Evolutionary conservation across 2,888 invertebrate genomes (phyloP).

Genomic region (Sphinx pinastri): DNA sequence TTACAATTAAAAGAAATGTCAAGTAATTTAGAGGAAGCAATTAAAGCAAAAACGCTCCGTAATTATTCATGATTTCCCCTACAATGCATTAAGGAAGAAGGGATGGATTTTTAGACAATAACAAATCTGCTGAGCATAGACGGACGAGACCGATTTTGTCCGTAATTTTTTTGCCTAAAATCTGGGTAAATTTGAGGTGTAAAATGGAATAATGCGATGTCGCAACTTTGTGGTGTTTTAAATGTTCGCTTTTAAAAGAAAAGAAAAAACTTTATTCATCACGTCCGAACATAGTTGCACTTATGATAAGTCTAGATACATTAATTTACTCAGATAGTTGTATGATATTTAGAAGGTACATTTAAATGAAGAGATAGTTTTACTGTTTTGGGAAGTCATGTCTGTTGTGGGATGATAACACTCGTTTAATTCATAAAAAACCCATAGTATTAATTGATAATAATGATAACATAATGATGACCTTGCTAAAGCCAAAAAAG

Average conservation of each 20-base stretch:
- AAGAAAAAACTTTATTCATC: too few relatives aligned
- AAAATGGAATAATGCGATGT: neutral
- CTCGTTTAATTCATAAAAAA: too few relatives aligned
- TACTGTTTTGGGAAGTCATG: too few relatives aligned
- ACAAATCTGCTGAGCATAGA: constrained; percentile 33
- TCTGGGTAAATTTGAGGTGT: neutral
- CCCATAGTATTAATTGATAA: too few relatives aligned
- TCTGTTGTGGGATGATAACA: too few relatives aligned
- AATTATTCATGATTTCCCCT: constrained; percentile 54
- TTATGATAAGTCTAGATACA: too few relatives aligned
- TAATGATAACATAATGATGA: too few relatives aligned
- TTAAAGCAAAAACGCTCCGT: constrained; percentile 49
- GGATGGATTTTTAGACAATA: constrained; percentile 48
- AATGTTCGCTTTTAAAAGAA: neutral
- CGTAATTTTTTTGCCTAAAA: neutral
- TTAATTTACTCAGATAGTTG: neutral
- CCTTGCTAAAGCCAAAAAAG: too few relatives aligned
- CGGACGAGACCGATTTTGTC: constrained; percentile 1
- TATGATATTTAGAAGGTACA: too few relatives aligned
- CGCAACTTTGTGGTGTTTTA: neutral
- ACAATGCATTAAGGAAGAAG: constrained; percentile 52
- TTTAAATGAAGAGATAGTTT: too few relatives aligned
- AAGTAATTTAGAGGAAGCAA: constrained; percentile 53
- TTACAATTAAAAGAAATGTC: constrained; percentile 37
- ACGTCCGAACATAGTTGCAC: too few relatives aligned